Evolutionary conservation across 2,888 invertebrate species (phyloP).

Genomic region (Nipponacmea schrenckii): DNA sequence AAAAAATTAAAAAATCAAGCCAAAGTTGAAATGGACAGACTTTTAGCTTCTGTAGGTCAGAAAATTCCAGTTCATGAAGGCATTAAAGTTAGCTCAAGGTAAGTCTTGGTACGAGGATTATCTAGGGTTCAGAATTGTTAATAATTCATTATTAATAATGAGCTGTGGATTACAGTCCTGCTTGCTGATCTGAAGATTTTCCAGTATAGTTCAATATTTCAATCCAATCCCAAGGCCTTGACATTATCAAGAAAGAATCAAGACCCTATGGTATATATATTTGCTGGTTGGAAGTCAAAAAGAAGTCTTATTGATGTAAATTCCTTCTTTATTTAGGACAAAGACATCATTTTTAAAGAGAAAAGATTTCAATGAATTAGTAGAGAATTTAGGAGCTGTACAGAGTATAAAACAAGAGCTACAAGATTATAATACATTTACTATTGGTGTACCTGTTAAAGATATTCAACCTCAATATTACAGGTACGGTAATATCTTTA

Average conservation of each 20-base stretch:
- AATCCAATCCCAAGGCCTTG: background rate
- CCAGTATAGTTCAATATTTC: background rate
- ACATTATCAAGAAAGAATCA: background rate
- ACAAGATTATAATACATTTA: constrained; percentile 84
- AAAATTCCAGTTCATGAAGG: constrained; percentile 73
- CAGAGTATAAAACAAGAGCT: constrained; percentile 83
- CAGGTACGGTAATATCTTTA: constrained; percentile 39
- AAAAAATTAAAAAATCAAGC: constrained; percentile 92
- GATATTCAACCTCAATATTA: constrained; percentile 73
- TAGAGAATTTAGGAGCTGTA: constrained; percentile 60
- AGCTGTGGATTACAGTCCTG: no score
- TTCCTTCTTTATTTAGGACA: constrained; percentile 39
- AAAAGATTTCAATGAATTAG: constrained; percentile 62
- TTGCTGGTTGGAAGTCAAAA: background rate
- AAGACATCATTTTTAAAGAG: constrained; percentile 62
- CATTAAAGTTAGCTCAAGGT: constrained; percentile 78
- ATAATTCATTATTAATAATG: background rate
- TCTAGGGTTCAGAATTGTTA: background rate
- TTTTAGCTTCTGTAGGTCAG: constrained; percentile 68
- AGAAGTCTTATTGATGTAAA: background rate
- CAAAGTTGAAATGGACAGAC: constrained; percentile 66
- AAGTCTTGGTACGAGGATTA: constrained; percentile 18
- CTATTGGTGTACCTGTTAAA: constrained; percentile 71
- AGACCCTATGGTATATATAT: background rate
- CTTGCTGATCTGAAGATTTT: background rate